A percentile compares a stretch with the other conserved stretches of the same genome.
phyloP scores from a whole-genome alignment of 1,140 invertebrate genomes.

The Pseudomyrmex sp. region DNA sequence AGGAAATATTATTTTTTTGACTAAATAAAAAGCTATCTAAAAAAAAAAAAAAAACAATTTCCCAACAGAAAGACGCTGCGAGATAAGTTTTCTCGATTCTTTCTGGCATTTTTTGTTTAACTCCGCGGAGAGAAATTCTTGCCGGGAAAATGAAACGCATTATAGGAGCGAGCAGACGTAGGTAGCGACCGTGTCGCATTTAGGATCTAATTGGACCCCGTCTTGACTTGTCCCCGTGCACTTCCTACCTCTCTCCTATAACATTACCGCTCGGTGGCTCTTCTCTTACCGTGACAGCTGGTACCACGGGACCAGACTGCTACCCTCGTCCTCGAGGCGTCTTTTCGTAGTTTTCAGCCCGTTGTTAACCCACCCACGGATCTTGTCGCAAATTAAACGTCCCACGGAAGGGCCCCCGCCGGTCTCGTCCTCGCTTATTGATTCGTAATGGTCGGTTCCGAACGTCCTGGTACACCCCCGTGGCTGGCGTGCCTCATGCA shows the following conservation, averaged over 20 bases:
- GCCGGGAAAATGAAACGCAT: conserved; percentile 34
- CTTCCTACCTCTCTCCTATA: background rate
- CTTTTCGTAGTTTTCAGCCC: conserved; percentile 66
- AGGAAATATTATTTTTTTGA: background rate
- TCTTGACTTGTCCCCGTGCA: conserved; percentile 67
- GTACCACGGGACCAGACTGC: conserved; percentile 67
- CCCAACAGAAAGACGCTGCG: background rate
- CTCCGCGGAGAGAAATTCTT: too few species aligned
- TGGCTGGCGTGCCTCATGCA: conserved; percentile 71
- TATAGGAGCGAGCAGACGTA: conserved; percentile 25
- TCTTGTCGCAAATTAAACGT: conserved; percentile 75
- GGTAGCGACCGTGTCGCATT: conserved; percentile 48
- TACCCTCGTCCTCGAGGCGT: conserved; percentile 42
- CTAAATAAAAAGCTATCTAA: background rate
- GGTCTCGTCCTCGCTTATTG: conserved; percentile 66
- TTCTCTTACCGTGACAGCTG: conserved; percentile 70
- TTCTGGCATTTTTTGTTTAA: background rate
- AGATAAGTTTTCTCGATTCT: conserved; percentile 1
- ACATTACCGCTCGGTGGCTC: background rate
- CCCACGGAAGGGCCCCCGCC: conserved; percentile 53
- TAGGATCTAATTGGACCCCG: conserved; percentile 74
- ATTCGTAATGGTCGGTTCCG: conserved; percentile 70
- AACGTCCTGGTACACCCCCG: conserved; percentile 49
- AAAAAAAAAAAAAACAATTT: too few species aligned
- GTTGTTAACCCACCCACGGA: conserved; percentile 63